phyloP scores from a whole-genome alignment of 2,113 vertebrate genomes.

The Antigone vipio region DNA sequence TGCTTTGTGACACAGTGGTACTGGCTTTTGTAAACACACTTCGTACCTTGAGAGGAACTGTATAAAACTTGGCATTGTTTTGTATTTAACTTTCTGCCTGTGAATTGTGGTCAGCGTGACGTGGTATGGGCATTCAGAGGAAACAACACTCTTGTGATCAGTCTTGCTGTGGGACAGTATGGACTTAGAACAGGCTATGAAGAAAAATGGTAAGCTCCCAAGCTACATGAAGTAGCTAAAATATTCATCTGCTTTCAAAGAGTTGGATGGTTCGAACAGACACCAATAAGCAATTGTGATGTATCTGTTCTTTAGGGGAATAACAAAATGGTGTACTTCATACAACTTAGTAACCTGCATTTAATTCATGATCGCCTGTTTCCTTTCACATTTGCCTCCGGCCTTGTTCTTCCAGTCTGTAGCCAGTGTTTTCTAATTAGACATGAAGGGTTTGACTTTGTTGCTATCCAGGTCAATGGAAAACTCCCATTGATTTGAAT shows the following conservation, averaged over 20 bases:
- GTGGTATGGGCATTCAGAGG: background rate
- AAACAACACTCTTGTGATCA: background rate
- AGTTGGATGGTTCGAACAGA: background rate
- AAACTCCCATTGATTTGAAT: background rate
- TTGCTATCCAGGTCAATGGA: slow-evolving; percentile 18
- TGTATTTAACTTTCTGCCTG: background rate
- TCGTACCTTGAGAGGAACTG: background rate
- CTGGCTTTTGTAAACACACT: background rate
- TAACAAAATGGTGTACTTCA: background rate
- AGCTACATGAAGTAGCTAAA: background rate
- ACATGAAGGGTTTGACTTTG: background rate
- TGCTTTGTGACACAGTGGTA: background rate
- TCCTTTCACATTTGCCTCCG: background rate
- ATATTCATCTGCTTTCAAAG: background rate
- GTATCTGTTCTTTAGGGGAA: background rate
- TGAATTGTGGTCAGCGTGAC: background rate
- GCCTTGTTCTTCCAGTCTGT: background rate
- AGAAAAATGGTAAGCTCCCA: background rate
- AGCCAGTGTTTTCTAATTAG: background rate
- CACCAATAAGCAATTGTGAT: background rate
- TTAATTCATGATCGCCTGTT: background rate
- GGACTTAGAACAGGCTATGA: background rate
- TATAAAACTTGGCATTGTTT: background rate
- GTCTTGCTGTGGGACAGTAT: background rate
- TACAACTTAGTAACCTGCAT: background rate